These are phyloP conservation scores for Holcopasites calliopsidis DNA, from an alignment of 1,140 invertebrate species.

Conservation along the genomic window DNA sequence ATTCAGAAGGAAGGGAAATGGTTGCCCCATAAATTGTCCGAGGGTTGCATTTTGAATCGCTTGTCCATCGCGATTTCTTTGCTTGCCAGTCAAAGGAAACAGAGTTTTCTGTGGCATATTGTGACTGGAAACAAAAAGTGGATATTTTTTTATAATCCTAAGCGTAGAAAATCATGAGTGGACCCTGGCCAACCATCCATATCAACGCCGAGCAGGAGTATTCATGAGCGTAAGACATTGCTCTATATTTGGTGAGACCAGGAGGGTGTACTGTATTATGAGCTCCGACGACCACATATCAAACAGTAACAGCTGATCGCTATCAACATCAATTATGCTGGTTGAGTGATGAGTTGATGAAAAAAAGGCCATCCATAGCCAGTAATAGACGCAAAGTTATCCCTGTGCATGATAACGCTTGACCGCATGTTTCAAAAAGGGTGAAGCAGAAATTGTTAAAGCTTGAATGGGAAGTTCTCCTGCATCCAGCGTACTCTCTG, in stretches of 20 bases:
- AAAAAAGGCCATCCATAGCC: not conserved
- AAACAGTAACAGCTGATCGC: not conserved
- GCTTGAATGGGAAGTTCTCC: not conserved
- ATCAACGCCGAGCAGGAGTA: slow-evolving; percentile 17
- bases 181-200: slow-evolving; percentile 3
- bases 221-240: not conserved
- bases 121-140: slow-evolving; percentile 19
- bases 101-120: slow-evolving; percentile 12
- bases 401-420: not conserved
- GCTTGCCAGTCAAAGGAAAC: slow-evolving; percentile 5
- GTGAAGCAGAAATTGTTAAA: not conserved
- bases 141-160: slow-evolving; percentile 1
- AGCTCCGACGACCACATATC: not conserved
- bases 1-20: slow-evolving; percentile 48
- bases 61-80: too few species aligned
- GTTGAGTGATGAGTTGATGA: not conserved
- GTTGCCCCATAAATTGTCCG: slow-evolving; percentile 61
- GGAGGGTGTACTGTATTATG: not conserved
- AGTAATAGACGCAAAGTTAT: not conserved
- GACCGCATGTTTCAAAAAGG: not conserved
- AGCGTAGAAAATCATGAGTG: slow-evolving; percentile 13
- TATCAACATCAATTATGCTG: not conserved
- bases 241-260: slow-evolving; percentile 6
- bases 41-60: slow-evolving; percentile 49
- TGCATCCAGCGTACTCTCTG: not conserved